Conservation (phyloP, 30 jellyfish, hydroid and myxozoan genomes). For the Cassiopea xamachana region DNA sequence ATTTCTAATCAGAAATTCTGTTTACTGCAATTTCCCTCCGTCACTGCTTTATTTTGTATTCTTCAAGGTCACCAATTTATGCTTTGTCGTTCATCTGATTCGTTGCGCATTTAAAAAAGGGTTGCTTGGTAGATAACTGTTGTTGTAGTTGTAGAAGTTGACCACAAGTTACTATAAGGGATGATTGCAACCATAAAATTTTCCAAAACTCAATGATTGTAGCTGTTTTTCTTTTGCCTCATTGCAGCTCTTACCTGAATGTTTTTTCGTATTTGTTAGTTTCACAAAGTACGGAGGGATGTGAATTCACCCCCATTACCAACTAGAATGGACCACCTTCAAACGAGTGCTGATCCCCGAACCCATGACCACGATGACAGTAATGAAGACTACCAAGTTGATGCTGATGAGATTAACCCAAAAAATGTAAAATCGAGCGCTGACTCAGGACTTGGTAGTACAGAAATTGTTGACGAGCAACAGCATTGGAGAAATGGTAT, state of each 20-base stretch:
- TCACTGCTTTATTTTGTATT: neutral
- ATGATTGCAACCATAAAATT: no score
- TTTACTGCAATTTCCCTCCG: neutral
- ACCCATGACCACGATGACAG: conserved; percentile 45
- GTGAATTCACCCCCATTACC: conserved; percentile 73
- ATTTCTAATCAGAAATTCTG: neutral
- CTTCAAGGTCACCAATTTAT: neutral
- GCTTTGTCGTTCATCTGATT: no score
- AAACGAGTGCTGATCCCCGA: neutral
- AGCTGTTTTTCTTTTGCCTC: neutral
- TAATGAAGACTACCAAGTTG: conserved; percentile 62
- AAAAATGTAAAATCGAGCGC: conserved; percentile 86
- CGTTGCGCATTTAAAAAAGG: no score
- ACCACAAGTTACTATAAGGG: no score
- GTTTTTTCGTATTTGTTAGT: conserved; percentile 21
- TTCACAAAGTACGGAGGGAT: conserved; percentile 60
- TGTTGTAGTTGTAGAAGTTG: no score
- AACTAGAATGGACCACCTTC: conserved; percentile 50
- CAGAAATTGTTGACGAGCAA: conserved; percentile 80
- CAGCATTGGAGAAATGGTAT: conserved; percentile 93
- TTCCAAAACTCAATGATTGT: no score
- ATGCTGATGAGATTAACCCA: conserved; percentile 66
- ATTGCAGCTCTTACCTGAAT: neutral
- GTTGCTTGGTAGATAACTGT: no score
- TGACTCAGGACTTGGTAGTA: conserved; percentile 98